Evolutionary conservation across 2,888 invertebrate genomes (phyloP).

Genomic region (Lampropteryx suffumata): DNA sequence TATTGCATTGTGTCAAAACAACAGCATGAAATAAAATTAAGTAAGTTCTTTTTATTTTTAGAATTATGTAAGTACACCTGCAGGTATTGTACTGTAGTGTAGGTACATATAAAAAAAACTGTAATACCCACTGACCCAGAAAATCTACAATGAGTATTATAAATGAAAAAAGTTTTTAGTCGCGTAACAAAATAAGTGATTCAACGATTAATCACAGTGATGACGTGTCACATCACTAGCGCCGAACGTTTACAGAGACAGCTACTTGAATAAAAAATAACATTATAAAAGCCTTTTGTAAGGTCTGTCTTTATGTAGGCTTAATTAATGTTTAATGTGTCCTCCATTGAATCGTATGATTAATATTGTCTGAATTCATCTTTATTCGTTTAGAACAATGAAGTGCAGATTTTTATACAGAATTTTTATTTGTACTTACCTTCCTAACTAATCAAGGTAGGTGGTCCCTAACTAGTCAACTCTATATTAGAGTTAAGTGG

Average conservation of each 20-base stretch:
- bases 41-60: too few species aligned
- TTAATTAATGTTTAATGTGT: constrained; percentile 57
- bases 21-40: too few species aligned
- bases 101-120: too few species aligned
- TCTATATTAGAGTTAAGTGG: too few species aligned
- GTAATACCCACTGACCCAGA: constrained; percentile 9
- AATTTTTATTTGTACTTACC: background rate
- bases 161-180: constrained; percentile 15
- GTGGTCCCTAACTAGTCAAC: too few species aligned
- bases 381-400: background rate
- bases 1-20: too few species aligned
- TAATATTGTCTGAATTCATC: constrained; percentile 8
- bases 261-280: constrained; percentile 64
- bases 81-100: background rate
- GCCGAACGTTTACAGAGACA: constrained; percentile 62
- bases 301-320: constrained; percentile 56
- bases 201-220: constrained; percentile 60
- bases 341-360: constrained; percentile 4
- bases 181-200: constrained; percentile 33
- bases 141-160: constrained; percentile 13
- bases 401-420: background rate
- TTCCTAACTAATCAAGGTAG: too few species aligned
- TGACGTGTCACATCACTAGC: constrained; percentile 64
- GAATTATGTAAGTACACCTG: too few species aligned
- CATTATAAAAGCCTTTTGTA: constrained; percentile 56